Conservation (phyloP, 2,113 vertebrate species). For the Alouatta palliata region DNA sequence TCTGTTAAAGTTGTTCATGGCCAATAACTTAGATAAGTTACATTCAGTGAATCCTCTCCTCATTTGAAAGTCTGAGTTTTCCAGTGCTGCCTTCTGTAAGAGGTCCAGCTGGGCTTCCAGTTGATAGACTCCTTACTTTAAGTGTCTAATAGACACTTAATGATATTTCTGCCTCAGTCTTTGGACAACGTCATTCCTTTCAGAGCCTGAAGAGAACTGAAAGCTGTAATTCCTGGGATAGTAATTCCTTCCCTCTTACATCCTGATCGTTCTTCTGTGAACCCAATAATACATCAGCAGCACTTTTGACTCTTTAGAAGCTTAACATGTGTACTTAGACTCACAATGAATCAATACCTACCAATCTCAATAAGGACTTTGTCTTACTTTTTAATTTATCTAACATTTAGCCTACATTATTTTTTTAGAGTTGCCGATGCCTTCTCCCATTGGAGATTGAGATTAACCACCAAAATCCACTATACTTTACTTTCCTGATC, state of each 20-base stretch:
- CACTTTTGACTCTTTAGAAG: slow-evolving; percentile 32
- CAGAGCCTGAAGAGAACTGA: not conserved
- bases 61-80: slow-evolving; percentile 37
- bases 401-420: slow-evolving; percentile 48
- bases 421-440: not conserved
- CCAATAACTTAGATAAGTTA: not conserved
- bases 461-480: slow-evolving; percentile 44
- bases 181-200: not conserved
- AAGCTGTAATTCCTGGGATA: slow-evolving; percentile 13
- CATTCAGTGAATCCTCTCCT: not conserved
- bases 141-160: not conserved
- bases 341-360: slow-evolving; percentile 56
- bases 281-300: not conserved
- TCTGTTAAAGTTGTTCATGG: slow-evolving; percentile 44
- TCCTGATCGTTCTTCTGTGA: not conserved
- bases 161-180: not conserved
- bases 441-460: slow-evolving; percentile 21
- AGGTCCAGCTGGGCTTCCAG: not conserved
- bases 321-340: slow-evolving; percentile 54
- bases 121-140: not conserved
- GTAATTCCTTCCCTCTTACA: not conserved
- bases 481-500: not conserved
- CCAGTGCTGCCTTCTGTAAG: not conserved
- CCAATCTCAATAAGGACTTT: slow-evolving; percentile 52
- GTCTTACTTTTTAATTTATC: slow-evolving; percentile 57